Base-by-base conservation (phyloP, 2,888 invertebrate species). In the Phanerotoma sp. region DNA sequence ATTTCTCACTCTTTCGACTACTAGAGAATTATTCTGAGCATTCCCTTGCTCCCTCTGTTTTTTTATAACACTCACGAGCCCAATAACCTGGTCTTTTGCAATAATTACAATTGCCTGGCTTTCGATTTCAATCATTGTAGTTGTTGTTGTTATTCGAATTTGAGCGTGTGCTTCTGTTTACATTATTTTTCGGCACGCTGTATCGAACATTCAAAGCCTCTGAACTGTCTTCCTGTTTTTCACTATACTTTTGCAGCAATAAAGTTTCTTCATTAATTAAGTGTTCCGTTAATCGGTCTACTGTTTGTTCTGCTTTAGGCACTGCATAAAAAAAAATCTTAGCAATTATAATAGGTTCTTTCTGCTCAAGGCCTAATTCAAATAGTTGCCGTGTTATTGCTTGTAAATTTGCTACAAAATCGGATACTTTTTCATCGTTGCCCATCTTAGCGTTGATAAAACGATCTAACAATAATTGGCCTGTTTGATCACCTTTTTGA, bases 261-360 rank as follows among this genome's bases (percentile, higher is more conserved):
- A 56, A 37, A n/a, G 44, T 32, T 53, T 53, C 57, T 50, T 57
- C 53, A 28, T 50, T 57, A 7, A 54, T 30, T 13, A 54, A 45
- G 25, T 50, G 50, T n/a, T 56, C 53, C 3, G 53, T 33, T 11
- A 55, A 11, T 20, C 47, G 55, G n/a, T 56, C 53, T 16, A 53
- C 15, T 7, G 42, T 47, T 21, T 59, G 53, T 25, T 45, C 15
- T 4, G 15, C 42, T 18, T n/a, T 41, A 10, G 56, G 51, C 7
- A 59, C 56, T 3, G 56, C 56, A 42, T 56, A 59, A 51, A 56
- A 56, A 3, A 59, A n/a, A 20, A 59, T 54, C 45, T 59, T 57
- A 13, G 59, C 54, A 21, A 59, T 54, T 13, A 59, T 25, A 3
- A 56, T 46, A 10, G 40, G 35, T 3, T 48, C 35, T 16, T 55